Evolutionary conservation across 2,113 vertebrate genomes (phyloP).

Genomic region (Carassius carassius): DNA sequence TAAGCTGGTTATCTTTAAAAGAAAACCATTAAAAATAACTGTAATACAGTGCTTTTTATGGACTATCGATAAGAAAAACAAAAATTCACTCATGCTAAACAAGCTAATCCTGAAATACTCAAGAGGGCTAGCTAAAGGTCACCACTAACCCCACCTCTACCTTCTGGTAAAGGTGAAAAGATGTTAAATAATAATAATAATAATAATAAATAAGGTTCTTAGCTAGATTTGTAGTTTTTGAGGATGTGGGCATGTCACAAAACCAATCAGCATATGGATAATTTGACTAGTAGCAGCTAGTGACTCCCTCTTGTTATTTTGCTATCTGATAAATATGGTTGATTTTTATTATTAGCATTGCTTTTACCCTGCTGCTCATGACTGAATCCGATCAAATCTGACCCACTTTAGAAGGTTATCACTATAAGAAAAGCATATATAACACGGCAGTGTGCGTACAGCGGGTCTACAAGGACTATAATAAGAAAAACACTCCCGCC

Average conservation of each 20-base stretch:
- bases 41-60: too few species aligned
- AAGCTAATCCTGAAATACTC: not conserved
- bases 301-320: too few species aligned
- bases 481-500: not conserved
- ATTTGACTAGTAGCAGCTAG: too few species aligned
- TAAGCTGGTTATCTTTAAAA: not conserved
- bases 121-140: slow-evolving; percentile 5
- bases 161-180: too few species aligned
- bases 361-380: not conserved
- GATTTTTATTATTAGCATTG: not conserved
- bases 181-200: too few species aligned
- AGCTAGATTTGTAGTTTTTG: too few species aligned
- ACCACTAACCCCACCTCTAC: too few species aligned
- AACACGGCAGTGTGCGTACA: not conserved
- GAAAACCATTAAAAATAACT: not conserved
- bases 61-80: not conserved
- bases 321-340: too few species aligned
- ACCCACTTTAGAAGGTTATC: not conserved
- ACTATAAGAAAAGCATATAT: not conserved
- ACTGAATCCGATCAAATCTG: not conserved
- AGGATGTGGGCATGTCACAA: too few species aligned
- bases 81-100: not conserved
- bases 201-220: too few species aligned
- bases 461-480: not conserved
- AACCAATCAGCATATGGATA: too few species aligned